Percentiles rank a stretch among this genome's conserved stretches.
phyloP scores from a whole-genome alignment of 1,140 invertebrate genomes.

The Triops longicaudatus region DNA sequence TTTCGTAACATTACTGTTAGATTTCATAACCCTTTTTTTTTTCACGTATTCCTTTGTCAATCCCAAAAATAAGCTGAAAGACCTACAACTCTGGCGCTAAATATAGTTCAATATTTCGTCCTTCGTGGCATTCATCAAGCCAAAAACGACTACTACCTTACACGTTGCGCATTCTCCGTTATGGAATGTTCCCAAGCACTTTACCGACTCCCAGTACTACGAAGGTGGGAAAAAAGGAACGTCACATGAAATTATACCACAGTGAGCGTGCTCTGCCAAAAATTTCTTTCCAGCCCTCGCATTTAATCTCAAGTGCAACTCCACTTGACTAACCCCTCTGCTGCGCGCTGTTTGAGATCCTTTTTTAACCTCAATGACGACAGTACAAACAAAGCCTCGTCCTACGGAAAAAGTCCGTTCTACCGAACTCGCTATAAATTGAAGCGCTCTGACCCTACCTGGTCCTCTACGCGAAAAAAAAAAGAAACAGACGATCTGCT shows the following conservation, averaged over 20 bases:
- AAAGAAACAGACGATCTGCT: too few species aligned
- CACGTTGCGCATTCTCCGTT: too few species aligned
- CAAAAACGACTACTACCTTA: too few species aligned
- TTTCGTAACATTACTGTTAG: too few species aligned
- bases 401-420: too few species aligned
- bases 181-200: too few species aligned
- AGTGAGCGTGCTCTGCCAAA: neutral
- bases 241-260: neutral
- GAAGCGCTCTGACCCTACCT: too few species aligned
- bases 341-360: neutral
- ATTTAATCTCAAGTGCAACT: slow-evolving; percentile 1
- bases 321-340: neutral
- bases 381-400: too few species aligned
- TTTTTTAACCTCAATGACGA: neutral
- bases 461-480: too few species aligned
- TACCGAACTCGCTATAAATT: too few species aligned
- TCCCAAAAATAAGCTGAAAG: neutral
- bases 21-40: neutral
- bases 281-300: neutral
- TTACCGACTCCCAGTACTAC: too few species aligned
- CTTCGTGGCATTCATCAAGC: neutral
- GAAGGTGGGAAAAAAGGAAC: neutral
- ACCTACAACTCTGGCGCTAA: neutral
- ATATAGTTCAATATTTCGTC: neutral
- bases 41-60: neutral